Conservation (phyloP, 2,113 vertebrate species). For the Anolis carolinensis region DNA sequence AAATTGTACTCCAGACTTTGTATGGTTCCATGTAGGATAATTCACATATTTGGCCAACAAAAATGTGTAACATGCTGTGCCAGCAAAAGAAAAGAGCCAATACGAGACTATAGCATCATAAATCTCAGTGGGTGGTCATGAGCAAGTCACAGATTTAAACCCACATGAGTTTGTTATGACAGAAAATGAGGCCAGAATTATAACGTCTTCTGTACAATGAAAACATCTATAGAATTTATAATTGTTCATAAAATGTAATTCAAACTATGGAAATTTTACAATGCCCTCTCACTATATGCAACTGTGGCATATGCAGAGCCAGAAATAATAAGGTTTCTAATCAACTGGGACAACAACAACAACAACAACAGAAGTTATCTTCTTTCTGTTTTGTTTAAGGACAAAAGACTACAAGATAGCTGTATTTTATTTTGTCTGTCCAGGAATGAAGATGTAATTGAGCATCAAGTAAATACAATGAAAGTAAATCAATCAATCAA, state of each 20-base stretch:
- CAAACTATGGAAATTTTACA: background rate
- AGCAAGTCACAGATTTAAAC: background rate
- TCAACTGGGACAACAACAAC: background rate
- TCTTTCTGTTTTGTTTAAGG: background rate
- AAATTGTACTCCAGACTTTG: background rate
- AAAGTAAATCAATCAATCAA: too few species aligned
- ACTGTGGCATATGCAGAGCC: background rate
- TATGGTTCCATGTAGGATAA: background rate
- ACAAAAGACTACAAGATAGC: background rate
- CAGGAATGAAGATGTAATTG: background rate
- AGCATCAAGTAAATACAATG: background rate
- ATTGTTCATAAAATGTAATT: conserved; percentile 1
- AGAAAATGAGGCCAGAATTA: background rate
- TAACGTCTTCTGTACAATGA: background rate
- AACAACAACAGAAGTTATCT: background rate
- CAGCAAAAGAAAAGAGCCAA: background rate
- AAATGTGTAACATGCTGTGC: too few species aligned
- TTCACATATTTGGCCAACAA: background rate
- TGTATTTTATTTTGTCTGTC: background rate
- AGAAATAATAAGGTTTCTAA: background rate
- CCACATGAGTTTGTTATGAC: background rate
- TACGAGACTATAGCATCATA: background rate
- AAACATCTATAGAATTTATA: background rate
- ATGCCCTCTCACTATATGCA: background rate
- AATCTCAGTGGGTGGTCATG: conserved; percentile 9